These are phyloP conservation scores for Sebastes kiyomatsui DNA, from an alignment of 2,797 vertebrate genomes.

Conservation along the genomic window DNA sequence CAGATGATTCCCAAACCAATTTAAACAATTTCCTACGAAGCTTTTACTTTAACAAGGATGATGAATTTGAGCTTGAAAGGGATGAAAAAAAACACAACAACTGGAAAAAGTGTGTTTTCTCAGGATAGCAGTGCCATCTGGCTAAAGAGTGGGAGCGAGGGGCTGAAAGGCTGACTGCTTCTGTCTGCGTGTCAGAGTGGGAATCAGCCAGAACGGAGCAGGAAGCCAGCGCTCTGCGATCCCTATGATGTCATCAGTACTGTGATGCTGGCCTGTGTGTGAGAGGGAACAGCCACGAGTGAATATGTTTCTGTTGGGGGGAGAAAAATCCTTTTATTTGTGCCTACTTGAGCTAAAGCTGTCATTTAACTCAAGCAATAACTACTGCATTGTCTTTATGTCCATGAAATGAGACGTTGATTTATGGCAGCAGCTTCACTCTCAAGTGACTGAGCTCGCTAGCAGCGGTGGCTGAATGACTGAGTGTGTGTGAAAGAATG, in stretches of 20 bases:
- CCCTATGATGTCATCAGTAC: slow-evolving; percentile 73
- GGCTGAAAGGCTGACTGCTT: slow-evolving; percentile 36
- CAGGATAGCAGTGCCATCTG: slow-evolving; percentile 21
- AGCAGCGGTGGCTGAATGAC: slow-evolving; percentile 16
- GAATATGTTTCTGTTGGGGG: slow-evolving; percentile 35
- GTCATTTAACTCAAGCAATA: neutral
- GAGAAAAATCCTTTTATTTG: neutral
- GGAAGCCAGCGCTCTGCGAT: slow-evolving; percentile 61
- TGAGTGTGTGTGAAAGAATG: slow-evolving; percentile 60
- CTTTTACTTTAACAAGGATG: neutral
- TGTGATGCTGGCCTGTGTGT: slow-evolving; percentile 5
- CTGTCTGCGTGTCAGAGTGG: slow-evolving; percentile 70
- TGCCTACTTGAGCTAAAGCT: neutral
- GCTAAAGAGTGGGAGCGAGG: slow-evolving; percentile 7
- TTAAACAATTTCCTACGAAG: neutral
- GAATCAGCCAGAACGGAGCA: slow-evolving; percentile 62
- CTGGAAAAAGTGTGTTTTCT: neutral
- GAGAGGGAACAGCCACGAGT: slow-evolving; percentile 35
- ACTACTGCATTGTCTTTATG: slow-evolving; percentile 2
- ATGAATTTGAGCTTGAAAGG: neutral
- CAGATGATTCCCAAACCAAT: neutral
- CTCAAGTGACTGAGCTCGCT: slow-evolving; percentile 23
- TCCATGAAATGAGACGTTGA: slow-evolving; percentile 14
- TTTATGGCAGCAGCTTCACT: slow-evolving; percentile 34
- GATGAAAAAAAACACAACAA: neutral